A percentile compares a stretch with the other conserved stretches of the same genome.
Conservation (phyloP, 1,140 invertebrate species). For the Drosophila ercepeae region DNA sequence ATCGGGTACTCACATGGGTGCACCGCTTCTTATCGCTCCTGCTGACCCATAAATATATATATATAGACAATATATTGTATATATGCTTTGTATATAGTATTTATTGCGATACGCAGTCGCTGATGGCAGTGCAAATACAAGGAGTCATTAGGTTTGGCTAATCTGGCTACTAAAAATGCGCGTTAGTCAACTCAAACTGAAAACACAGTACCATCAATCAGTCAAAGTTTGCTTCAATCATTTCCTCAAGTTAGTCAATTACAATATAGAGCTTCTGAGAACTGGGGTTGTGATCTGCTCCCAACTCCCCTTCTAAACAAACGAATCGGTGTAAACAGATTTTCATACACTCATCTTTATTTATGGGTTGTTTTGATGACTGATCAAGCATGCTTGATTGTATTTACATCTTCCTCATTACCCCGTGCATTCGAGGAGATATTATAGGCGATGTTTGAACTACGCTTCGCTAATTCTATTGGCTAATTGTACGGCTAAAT, state of each 20-base stretch:
- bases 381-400: conserved; percentile 28
- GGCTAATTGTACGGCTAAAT: conserved; percentile 32
- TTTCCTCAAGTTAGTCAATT: too few species aligned
- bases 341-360: neutral
- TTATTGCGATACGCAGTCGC: too few species aligned
- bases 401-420: conserved; percentile 15
- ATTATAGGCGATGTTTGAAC: conserved; percentile 25
- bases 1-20: too few species aligned
- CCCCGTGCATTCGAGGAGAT: neutral
- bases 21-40: conserved; percentile 32
- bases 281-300: too few species aligned
- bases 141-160: conserved; percentile 59
- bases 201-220: too few species aligned
- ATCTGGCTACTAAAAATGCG: conserved; percentile 60
- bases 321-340: neutral
- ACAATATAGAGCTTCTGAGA: too few species aligned
- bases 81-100: too few species aligned
- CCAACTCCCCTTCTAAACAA: neutral
- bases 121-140: too few species aligned
- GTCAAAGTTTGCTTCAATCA: too few species aligned
- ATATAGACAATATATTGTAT: too few species aligned
- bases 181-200: conserved; percentile 38
- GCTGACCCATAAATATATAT: too few species aligned
- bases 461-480: conserved; percentile 29
- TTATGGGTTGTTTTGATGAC: conserved; percentile 13